phyloP scores from a whole-genome alignment of 2,113 vertebrate species.

The Hippopotamus amphibius region DNA sequence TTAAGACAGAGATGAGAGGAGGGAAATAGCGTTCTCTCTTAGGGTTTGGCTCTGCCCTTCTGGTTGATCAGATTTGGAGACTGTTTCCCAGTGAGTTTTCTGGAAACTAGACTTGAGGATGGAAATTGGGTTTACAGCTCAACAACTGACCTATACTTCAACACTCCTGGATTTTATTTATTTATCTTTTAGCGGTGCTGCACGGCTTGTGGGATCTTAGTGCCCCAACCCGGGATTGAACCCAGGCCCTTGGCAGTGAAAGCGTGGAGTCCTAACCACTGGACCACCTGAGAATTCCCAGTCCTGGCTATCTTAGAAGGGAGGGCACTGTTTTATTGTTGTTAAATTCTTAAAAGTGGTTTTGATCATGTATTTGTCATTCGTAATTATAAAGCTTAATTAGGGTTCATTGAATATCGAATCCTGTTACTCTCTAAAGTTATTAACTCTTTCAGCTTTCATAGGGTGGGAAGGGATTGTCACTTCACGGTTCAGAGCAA shows the following conservation, averaged over 20 bases:
- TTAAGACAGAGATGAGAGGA: not conserved
- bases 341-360: not conserved
- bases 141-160: accelerated
- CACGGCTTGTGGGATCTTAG: not conserved
- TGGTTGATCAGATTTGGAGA: not conserved
- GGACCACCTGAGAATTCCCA: not conserved
- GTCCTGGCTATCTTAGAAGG: not conserved
- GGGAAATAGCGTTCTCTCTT: not conserved
- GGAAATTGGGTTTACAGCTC: not conserved
- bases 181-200: not conserved
- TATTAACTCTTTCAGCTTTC: not conserved
- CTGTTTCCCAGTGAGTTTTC: not conserved
- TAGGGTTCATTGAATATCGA: too few relatives aligned
- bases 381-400: not conserved
- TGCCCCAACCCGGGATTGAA: not conserved
- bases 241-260: not conserved
- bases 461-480: not conserved
- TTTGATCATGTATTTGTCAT: not conserved
- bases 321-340: not conserved
- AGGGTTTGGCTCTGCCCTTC: not conserved
- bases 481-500: not conserved
- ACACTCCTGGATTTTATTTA: not conserved
- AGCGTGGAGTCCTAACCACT: not conserved
- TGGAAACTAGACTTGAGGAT: not conserved
- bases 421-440: not conserved